Evolutionary conservation across 2,888 invertebrate genomes (phyloP).

Genomic region (Hydrotaea diabolus): DNA sequence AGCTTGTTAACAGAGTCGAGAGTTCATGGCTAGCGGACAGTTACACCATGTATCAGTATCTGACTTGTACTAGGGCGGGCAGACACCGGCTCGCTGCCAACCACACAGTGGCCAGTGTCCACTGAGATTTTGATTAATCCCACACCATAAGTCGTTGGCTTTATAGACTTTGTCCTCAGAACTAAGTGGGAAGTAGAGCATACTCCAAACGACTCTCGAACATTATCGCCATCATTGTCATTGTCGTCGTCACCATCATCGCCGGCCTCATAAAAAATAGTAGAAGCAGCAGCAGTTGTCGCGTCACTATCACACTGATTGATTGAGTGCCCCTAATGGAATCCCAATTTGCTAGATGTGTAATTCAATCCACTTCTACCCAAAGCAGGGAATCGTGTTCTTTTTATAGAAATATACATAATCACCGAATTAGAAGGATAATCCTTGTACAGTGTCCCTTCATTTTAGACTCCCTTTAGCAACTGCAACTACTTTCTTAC

Average conservation of each 20-base stretch:
- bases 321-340: no score
- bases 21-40: neutral
- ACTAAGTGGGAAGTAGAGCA: slow-evolving; percentile 9
- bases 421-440: no score
- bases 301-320: neutral
- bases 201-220: slow-evolving; percentile 15
- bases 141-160: slow-evolving; percentile 58
- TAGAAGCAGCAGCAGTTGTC: neutral
- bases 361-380: no score
- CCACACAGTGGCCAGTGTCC: slow-evolving; percentile 58
- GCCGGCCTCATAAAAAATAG: neutral
- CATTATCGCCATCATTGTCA: slow-evolving; percentile 40
- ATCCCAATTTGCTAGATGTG: no score
- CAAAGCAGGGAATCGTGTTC: no score
- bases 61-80: neutral
- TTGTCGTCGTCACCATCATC: neutral
- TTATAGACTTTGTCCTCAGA: slow-evolving; percentile 54
- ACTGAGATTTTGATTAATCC: slow-evolving; percentile 65
- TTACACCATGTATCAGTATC: slow-evolving; percentile 7
- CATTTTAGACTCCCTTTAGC: no score
- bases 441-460: no score
- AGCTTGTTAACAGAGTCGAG: no score
- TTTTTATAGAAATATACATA: no score
- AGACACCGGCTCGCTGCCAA: slow-evolving; percentile 20
- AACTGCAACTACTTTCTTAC: no score